Base-by-base conservation (phyloP, 2,113 vertebrate species). In the Sorex fumeus region DNA sequence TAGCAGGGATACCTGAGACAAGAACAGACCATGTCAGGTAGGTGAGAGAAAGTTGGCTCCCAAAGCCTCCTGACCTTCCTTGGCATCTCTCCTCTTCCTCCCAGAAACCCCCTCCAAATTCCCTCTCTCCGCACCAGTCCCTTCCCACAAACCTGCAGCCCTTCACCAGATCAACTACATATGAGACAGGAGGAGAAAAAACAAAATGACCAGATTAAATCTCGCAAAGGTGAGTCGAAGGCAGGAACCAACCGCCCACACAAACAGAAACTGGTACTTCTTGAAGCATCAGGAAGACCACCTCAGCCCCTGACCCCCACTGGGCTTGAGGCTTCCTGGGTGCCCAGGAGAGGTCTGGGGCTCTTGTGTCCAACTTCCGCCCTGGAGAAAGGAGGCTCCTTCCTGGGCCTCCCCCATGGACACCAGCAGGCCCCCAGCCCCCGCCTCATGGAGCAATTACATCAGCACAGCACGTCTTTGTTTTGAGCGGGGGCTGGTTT, bases 391-490 rank as follows among this genome's bases (percentile, higher is more conserved):
- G 87, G 36, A 78, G 23, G 66, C 87, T 70, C 32, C 90, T 93
- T 72, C 89, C 87, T 2, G 53, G 89, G 50, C 87, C 2, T 4
- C 92, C 72, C 50, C 21, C 2, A 15, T 76, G 90, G 76, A 34
- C 76, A 50, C 40, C 34, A 12, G 13, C 72, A 89, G 88, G 84
- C 76, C 92, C 2, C 0, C 36, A 69, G 72, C 21, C 77, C 83
- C 0, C 23, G 62, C 82, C 76, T 81, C 84, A 3, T 0, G 40
- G 89, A 82, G 95, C 87, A 92, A 95, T 96, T 95, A 93, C 93
- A 96, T 96, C 92, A 94, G 92, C 96, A 96, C 94, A 97, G 94
- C 93, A 94, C 92, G 84, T 80, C 92, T 96, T 97, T 97, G 92
- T 96, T 85, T 94, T 88, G 88, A 87, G 82, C 88, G 47, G 75